Evolutionary conservation across 2,888 invertebrate genomes (phyloP).

Genomic region (Drosophila siamana): DNA sequence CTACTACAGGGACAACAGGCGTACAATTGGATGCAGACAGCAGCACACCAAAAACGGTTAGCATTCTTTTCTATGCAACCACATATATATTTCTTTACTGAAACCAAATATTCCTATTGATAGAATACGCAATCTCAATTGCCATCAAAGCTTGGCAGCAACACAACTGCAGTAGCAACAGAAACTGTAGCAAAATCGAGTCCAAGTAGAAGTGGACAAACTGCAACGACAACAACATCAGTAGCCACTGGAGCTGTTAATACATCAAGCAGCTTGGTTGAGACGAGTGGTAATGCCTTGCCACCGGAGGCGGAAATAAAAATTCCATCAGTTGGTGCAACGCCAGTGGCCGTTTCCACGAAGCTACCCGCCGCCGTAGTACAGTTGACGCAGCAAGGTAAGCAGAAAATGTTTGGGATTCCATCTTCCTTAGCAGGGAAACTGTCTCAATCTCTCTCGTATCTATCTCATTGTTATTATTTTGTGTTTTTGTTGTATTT

Average conservation of each 20-base stretch:
- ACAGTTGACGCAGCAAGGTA: constrained; percentile 88
- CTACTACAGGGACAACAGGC: constrained; percentile 53
- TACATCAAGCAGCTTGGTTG: constrained; percentile 43
- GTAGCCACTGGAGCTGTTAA: constrained; percentile 27
- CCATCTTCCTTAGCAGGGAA: not conserved
- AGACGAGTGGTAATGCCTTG: constrained; percentile 71
- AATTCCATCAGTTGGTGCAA: constrained; percentile 87
- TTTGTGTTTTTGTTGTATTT: constrained; percentile 63
- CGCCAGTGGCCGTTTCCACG: constrained; percentile 88
- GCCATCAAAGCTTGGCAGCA: constrained; percentile 58
- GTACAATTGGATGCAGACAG: constrained; percentile 48
- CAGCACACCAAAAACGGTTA: constrained; percentile 67
- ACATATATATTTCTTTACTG: not conserved
- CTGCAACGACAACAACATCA: constrained; percentile 22
- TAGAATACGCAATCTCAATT: constrained; percentile 84
- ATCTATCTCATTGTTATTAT: constrained; percentile 47
- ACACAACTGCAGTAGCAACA: constrained; percentile 27
- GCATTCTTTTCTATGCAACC: constrained; percentile 1
- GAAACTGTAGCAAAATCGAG: constrained; percentile 29
- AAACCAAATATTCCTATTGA: not conserved
- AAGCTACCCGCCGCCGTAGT: constrained; percentile 88
- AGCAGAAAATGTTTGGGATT: constrained; percentile 37
- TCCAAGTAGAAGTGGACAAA: constrained; percentile 34
- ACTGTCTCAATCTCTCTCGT: constrained; percentile 32
- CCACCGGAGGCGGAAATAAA: constrained; percentile 87